Conservation (phyloP, 2,113 vertebrate genomes). For the Podilymbus podiceps region DNA sequence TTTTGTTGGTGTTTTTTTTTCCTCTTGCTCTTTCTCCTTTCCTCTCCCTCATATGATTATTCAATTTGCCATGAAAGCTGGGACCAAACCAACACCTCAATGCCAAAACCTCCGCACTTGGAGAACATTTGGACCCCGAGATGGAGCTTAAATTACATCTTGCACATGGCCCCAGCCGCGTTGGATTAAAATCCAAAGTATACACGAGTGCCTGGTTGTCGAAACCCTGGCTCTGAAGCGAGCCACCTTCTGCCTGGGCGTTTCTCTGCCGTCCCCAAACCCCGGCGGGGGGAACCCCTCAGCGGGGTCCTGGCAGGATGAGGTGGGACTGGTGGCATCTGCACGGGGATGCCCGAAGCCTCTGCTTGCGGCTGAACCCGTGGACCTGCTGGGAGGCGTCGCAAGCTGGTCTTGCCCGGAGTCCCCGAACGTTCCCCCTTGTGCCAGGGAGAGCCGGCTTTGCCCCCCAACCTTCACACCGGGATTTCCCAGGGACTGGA, state of each 20-base stretch:
- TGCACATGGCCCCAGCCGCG: neutral
- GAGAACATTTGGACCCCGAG: neutral
- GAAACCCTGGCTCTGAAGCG: neutral
- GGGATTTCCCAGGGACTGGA: neutral
- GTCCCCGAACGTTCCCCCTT: neutral
- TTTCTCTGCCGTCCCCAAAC: neutral
- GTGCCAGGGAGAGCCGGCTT: rapidly evolving
- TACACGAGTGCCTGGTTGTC: neutral
- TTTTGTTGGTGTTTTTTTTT: neutral
- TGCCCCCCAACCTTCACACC: neutral
- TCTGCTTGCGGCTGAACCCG: neutral
- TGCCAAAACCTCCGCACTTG: slow-evolving; percentile 14
- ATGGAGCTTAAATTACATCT: slow-evolving; percentile 21
- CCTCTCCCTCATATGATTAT: slow-evolving; percentile 13
- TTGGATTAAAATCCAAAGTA: neutral
- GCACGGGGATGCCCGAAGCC: neutral
- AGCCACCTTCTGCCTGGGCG: neutral
- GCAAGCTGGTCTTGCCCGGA: neutral
- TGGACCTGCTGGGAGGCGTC: neutral
- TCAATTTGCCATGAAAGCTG: slow-evolving; percentile 30
- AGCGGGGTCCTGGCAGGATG: neutral
- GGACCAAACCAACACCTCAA: neutral
- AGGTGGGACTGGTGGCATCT: neutral
- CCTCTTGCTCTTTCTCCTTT: neutral
- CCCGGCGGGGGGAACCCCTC: neutral